These are phyloP conservation scores for Pteropus rufus DNA, from an alignment of 2,797 vertebrate genomes.

Conservation along the genomic window DNA sequence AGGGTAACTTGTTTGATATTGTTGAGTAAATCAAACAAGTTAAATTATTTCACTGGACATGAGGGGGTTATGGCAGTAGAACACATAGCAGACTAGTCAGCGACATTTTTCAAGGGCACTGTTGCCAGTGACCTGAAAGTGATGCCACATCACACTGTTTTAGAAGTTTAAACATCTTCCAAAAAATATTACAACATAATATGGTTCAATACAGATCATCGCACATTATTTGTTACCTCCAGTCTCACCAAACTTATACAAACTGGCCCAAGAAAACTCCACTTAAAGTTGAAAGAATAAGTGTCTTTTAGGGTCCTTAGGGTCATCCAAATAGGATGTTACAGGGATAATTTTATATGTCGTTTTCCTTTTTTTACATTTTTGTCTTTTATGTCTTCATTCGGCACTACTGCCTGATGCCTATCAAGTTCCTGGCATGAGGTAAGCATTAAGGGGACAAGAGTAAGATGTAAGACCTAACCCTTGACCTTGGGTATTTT, in stretches of 20 bases:
- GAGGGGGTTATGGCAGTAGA: not conserved
- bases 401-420: not conserved
- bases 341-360: rapidly evolving
- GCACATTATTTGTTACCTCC: not conserved
- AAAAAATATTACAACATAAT: not conserved
- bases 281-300: not conserved
- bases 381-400: not conserved
- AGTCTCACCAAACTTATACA: not conserved
- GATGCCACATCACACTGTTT: not conserved
- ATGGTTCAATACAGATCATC: not conserved
- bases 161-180: not conserved
- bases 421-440: not conserved
- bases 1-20: not conserved
- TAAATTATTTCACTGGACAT: not conserved
- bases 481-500: not conserved
- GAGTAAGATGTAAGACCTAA: not conserved
- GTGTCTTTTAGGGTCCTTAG: not conserved
- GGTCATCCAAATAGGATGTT: not conserved
- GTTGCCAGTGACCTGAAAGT: not conserved
- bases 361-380: not conserved
- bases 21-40: not conserved
- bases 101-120: rapidly evolving
- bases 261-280: not conserved
- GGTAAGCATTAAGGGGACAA: not conserved
- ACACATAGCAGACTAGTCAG: rapidly evolving